These are phyloP conservation scores for Oplegnathus fasciatus DNA, from an alignment of 2,113 vertebrate genomes.

Conservation along the genomic window DNA sequence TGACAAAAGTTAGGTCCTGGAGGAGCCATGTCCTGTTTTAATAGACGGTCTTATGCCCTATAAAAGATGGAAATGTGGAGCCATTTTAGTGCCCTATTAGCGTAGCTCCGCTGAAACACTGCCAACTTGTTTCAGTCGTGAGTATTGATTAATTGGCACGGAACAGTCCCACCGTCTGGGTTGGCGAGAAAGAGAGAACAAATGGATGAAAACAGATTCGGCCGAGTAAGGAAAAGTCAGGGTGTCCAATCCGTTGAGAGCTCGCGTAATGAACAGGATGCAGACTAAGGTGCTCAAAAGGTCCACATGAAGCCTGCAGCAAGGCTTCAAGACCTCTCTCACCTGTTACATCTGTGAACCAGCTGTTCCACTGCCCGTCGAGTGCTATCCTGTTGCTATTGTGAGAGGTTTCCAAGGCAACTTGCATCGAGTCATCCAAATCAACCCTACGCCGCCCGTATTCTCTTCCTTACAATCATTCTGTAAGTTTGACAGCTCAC, in stretches of 20 bases:
- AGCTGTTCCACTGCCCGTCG: conserved; percentile 11
- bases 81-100: conserved; percentile 74
- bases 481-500: conserved; percentile 25
- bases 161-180: conserved; percentile 57
- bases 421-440: conserved; percentile 4
- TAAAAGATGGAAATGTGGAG: conserved; percentile 75
- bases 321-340: not conserved
- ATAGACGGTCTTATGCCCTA: conserved; percentile 74
- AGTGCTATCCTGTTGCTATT: not conserved
- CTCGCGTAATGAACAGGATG: conserved; percentile 18
- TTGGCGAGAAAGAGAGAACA: conserved; percentile 59
- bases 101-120: conserved; percentile 70
- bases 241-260: not conserved
- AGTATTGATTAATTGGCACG: conserved; percentile 79
- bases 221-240: not conserved
- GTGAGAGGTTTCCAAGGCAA: conserved; percentile 33
- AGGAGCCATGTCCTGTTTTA: conserved; percentile 80
- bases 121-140: conserved; percentile 64
- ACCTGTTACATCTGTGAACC: conserved; percentile 15
- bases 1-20: conserved; percentile 81
- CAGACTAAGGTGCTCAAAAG: conserved; percentile 5
- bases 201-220: conserved; percentile 44
- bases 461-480: not conserved
- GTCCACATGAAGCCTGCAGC: conserved; percentile 7
- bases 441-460: not conserved